Evolutionary conservation across 37 sponge, comb jelly and placozoan species (phyloP).

Genomic region (Chondrilla cf. caribensis): DNA sequence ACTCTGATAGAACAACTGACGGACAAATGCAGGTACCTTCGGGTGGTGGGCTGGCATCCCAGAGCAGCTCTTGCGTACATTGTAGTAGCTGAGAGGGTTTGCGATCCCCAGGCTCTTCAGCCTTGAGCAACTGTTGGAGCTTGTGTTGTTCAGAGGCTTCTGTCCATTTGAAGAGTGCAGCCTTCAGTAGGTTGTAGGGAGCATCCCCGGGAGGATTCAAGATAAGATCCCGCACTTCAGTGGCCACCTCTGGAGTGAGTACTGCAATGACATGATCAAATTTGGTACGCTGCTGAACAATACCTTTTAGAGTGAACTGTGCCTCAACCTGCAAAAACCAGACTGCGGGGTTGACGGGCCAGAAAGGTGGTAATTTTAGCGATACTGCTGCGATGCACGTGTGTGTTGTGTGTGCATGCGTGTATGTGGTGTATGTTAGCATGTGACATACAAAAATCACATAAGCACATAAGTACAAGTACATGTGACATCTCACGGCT

Average conservation of each 20-base stretch:
- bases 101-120: neutral
- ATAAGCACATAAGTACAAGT: no score
- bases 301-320: conserved; percentile 42
- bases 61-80: neutral
- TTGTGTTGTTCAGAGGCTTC: neutral
- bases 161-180: neutral
- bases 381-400: no score
- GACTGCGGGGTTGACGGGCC: conserved; percentile 55
- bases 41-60: neutral
- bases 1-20: neutral
- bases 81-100: neutral
- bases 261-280: conserved; percentile 49
- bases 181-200: neutral
- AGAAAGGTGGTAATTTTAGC: conserved; percentile 27
- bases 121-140: neutral
- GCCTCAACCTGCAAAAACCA: conserved; percentile 77
- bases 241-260: conserved; percentile 3
- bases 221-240: neutral
- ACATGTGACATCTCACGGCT: no score
- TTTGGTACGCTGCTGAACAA: conserved; percentile 30
- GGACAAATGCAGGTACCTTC: neutral
- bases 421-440: no score
- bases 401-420: no score
- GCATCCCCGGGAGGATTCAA: neutral
- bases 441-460: no score